Evolutionary conservation across 2,113 vertebrate genomes (phyloP).

Genomic region (Hippopotamus amphibius): DNA sequence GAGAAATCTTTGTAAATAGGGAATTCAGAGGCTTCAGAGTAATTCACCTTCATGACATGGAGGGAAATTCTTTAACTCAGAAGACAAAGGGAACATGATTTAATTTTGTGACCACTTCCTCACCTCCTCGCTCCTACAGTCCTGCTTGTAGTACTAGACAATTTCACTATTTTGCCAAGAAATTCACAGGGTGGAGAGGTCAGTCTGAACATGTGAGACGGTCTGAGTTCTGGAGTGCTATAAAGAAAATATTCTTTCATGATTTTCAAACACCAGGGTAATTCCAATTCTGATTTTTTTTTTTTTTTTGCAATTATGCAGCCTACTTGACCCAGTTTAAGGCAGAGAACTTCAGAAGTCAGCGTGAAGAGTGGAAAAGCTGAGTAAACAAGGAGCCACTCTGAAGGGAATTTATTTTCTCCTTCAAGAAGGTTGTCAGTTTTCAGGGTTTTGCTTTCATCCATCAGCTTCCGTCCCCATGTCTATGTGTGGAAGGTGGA

Average conservation of each 20-base stretch:
- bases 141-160: rapidly evolving
- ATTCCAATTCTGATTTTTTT: not conserved
- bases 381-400: not conserved
- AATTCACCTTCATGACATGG: not conserved
- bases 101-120: rapidly evolving
- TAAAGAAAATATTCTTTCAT: not conserved
- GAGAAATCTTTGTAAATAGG: not conserved
- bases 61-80: not conserved
- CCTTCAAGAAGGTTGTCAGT: not conserved
- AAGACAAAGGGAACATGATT: not conserved
- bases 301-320: not conserved
- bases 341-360: not conserved
- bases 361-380: not conserved
- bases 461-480: not conserved
- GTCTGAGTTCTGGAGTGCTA: not conserved
- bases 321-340: not conserved
- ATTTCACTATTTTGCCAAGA: not conserved
- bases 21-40: not conserved
- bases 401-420: not conserved
- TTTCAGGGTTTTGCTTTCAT: not conserved
- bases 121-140: too few relatives aligned
- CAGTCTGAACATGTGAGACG: not conserved
- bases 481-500: not conserved
- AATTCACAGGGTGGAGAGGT: too few relatives aligned
- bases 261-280: not conserved